Evolutionary conservation across 2,113 vertebrate genomes (phyloP), one percentile per base, ranked within the genome.

Genomic region (Polyodon spathula): DNA sequence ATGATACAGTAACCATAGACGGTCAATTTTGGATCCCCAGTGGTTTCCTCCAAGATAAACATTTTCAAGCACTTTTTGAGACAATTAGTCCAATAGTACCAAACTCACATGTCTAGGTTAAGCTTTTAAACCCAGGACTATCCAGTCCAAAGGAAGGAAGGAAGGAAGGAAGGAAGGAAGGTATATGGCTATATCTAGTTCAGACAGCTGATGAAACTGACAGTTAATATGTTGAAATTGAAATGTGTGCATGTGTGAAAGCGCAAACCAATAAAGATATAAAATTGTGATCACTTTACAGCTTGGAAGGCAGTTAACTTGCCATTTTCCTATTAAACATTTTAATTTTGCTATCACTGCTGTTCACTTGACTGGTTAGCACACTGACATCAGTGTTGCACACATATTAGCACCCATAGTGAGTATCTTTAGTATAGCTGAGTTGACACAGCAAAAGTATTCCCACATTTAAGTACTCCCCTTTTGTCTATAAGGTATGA

Each of bases 241-340:
- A 61, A 40, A 39, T 17, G 40, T 52, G 40, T 61, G 60, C 48
- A 61, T 61, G 48, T 61, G 53, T 61, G 60, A 61, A 61, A 41
- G 60, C 53, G 53, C 59, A 61, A 61, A 53, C 50, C 53, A 61
- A 61, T 61, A 52, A 61, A 61, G 51, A 52, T 48, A 61, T 61
- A 61, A 39, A 61, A 61, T 41, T 40, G 44, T 54, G 60, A 61
- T 53, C 16, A 48, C 60, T 61, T 52, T 61, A 61, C 59, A 61
- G 48, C 60, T 61, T 61, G 60, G 50, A 54, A 61, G 60, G 60
- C 60, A 61, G 51, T 61, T 61, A 61, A 61, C 48, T 53, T 54
- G 50, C 60, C 40, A 61, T 38, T 61, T 16, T 54, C 41, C 48
- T 38, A 61, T 61, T 61, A 52, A 61, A 40, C 60, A 61, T 61